Base-by-base conservation (phyloP, 2,888 invertebrate genomes). In the Habroteleia sp. region DNA sequence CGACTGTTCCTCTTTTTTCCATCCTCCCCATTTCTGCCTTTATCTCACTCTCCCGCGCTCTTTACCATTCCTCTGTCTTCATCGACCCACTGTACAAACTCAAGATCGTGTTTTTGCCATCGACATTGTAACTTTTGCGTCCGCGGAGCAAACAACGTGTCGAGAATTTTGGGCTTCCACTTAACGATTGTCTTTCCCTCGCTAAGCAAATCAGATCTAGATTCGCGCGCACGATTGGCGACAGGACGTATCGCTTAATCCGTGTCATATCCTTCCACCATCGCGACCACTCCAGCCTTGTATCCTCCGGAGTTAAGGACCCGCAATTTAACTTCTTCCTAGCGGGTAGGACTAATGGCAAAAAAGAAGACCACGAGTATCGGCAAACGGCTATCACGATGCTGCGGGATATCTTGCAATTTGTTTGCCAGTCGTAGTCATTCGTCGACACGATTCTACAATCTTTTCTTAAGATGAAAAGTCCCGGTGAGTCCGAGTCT, bases 381-480 rank as follows among this genome's bases (percentile, higher is more conserved):
- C 60, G 79, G 82, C 82, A 82, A 85, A 81, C 80, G 83, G 84
- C 83, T 87, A 86, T 85, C 86, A 83, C 79, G 80, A 81, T 77
- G 81, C 83, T 77, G 80, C 79, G 81, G 83, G 81, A 82, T 86
- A 87, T 86, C 86, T 84, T 72, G 87, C 87, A 88, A 88, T 88
- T 88, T 88, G 88, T 88, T 87, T 87, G 85, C 85, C 83, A 80
- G 85, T 85, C 86, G 86, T 82, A 84, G 84, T 87, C 86, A 88
- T 87, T 86, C 87, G 85, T 87, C 87, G 85, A 83, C 84, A 84
- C 79, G 81, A 83, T 83, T 85, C 85, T 84, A 83, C 85, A 86
- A 86, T 87, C 86, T 87, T 82, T 79, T 78, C 77, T 75, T 75
- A 81, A 82, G 83, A 85, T 83, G 84, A 83, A 83, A 82, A 77